These are phyloP conservation scores for Pemphigus obesinymphae DNA, from an alignment of 1,140 invertebrate species.

Conservation along the genomic window DNA sequence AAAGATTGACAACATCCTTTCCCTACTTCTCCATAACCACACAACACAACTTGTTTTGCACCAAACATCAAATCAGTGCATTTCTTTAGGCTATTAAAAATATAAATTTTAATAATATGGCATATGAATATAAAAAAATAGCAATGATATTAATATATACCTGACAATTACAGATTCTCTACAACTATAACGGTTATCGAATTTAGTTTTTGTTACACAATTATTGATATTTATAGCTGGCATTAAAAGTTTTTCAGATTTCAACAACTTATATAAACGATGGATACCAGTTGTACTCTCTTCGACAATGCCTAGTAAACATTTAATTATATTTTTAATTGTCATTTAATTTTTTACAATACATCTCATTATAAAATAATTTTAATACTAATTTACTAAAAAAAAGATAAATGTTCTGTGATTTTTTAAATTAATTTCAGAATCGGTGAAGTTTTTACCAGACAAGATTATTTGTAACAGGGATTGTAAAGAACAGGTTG, in stretches of 20 bases:
- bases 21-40: conserved; percentile 96
- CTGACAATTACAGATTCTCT: conserved; percentile 77
- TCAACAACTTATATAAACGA: conserved; percentile 91
- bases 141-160: conserved; percentile 48
- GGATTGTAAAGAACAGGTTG: no score
- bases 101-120: conserved; percentile 42
- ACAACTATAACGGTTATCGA: conserved; percentile 93
- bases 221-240: conserved; percentile 99
- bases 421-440: no score
- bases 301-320: conserved; percentile 77
- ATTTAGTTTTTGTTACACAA: conserved; percentile 98
- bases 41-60: conserved; percentile 93
- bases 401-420: no score
- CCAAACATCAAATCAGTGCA: conserved; percentile 98
- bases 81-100: conserved; percentile 72
- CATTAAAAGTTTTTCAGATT: conserved; percentile 89
- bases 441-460: no score
- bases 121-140: conserved; percentile 7
- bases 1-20: conserved; percentile 95
- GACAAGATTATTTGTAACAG: no score
- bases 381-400: no score
- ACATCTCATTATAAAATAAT: no score
- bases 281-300: conserved; percentile 97
- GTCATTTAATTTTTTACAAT: no score
- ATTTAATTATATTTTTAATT: background rate